Evolutionary conservation across 2,113 vertebrate genomes (phyloP).

Genomic region (Bujurquina vittata): DNA sequence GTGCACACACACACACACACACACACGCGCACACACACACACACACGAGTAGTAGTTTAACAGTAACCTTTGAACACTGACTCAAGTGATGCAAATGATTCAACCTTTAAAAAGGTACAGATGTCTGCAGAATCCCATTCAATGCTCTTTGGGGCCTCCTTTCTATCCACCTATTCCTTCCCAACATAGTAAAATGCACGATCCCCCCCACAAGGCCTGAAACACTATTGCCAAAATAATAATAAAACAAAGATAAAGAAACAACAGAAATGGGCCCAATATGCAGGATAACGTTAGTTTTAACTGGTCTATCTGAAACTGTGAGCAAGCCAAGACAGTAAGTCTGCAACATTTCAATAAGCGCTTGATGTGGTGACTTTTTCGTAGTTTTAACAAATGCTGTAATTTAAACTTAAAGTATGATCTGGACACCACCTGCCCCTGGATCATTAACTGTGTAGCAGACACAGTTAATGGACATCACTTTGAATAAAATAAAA

Average conservation of each 20-base stretch:
- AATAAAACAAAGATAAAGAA: not conserved
- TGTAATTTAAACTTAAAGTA: too few species aligned
- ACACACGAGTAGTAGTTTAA: conserved; percentile 23
- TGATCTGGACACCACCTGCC: too few species aligned
- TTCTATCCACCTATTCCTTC: conserved; percentile 1
- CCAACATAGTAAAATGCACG: conserved; percentile 17
- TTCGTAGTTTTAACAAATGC: not conserved
- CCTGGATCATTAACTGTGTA: not conserved
- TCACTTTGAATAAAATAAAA: not conserved
- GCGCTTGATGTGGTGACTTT: not conserved
- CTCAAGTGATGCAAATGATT: conserved; percentile 61
- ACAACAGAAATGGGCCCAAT: not conserved
- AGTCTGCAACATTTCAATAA: not conserved
- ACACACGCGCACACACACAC: conserved; percentile 11
- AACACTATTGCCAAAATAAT: not conserved
- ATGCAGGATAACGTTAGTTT: not conserved
- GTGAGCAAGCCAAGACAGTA: not conserved
- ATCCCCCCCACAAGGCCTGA: not conserved
- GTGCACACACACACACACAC: conserved; percentile 2
- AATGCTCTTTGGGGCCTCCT: not conserved
- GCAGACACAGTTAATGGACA: conserved; percentile 9
- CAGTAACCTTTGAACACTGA: conserved; percentile 59
- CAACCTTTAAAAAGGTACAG: conserved; percentile 67
- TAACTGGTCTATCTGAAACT: not conserved
- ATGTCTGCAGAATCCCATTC: conserved; percentile 38